These are phyloP conservation scores for Zaprionus lineosus DNA, from an alignment of 2,888 invertebrate genomes.

Conservation along the genomic window DNA sequence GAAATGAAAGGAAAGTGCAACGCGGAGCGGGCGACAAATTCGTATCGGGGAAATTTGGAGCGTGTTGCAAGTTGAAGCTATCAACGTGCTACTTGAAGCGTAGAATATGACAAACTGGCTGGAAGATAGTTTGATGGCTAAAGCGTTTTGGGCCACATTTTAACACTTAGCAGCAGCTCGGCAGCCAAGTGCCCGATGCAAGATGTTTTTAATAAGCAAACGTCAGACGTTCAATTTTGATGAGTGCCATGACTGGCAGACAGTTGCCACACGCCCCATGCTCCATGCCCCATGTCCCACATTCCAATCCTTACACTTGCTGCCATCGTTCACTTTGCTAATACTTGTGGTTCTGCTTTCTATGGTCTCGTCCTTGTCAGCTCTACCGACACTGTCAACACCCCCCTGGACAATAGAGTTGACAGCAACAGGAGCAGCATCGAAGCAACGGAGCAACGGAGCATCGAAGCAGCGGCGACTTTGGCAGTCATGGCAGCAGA, in stretches of 20 bases:
- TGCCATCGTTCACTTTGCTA: too few relatives aligned
- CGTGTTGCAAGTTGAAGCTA: conserved; percentile 16
- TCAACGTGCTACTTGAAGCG: conserved; percentile 34
- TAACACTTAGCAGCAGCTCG: conserved; percentile 10
- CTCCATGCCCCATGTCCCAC: not conserved
- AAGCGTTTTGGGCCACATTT: conserved; percentile 45
- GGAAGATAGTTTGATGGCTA: not conserved
- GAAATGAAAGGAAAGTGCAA: not conserved
- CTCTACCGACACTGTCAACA: conserved; percentile 5
- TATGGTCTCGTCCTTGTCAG: too few relatives aligned
- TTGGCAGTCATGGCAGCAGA: too few relatives aligned
- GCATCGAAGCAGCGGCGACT: too few relatives aligned
- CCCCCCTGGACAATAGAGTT: conserved; percentile 22
- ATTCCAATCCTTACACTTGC: too few relatives aligned
- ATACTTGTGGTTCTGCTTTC: too few relatives aligned
- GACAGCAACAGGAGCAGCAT: conserved; percentile 19
- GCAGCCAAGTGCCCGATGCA: conserved; percentile 18
- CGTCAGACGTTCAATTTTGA: conserved; percentile 57
- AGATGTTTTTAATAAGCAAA: conserved; percentile 60
- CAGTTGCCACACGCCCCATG: not conserved
- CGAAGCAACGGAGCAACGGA: too few relatives aligned
- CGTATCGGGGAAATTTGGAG: too few relatives aligned
- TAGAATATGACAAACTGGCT: conserved; percentile 35
- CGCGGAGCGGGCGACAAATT: conserved; percentile 39
- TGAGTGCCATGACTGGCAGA: conserved; percentile 50